Base-by-base conservation (phyloP, 2,797 vertebrate genomes). In the Novumbra hubbsi region DNA sequence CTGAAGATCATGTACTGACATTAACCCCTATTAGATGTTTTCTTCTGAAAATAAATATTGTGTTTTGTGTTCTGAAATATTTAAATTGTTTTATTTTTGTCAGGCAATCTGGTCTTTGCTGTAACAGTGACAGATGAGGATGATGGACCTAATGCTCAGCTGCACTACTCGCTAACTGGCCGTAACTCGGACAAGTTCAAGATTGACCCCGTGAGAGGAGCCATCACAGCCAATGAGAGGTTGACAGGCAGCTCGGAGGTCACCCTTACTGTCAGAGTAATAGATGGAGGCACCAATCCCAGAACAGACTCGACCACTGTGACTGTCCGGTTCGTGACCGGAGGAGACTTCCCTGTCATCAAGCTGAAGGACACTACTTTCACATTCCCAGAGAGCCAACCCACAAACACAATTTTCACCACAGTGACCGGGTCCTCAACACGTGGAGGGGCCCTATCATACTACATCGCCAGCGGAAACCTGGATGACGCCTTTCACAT, bases 71-170 rank as follows among this genome's bases (percentile, higher is more conserved):
- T 21, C 24, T 69, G 52, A 60, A 60, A n/a, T 60, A 8, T 60
- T 21, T 60, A 7, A 60, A 45, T 14, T n/a, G n/a, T 60, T 60
- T 9, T 90, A 17, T 71, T 60, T 0, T 0, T 86, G 87, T 48
- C 78, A 99, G 98, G 97, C 48, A 95, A 96, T 0, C 91, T 99
- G 19, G 96, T 99, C 73, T 99, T 99, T 88, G 97, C 98, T 0
- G 98, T 99, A 15, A 99, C 98, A 0, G 98, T 99, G 79, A 98
- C 96, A 0, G 98, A 99, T 34, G 96, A 96, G 1, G 98, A 99
- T 76, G 87, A 93, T 0, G 96, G 97, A 12, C 91, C 95, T 73
- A 99, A 99, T 0, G 94, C 96, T 0, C 94, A 98, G 83, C 95
- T 99, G 52, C 96, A 96, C 84, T 99, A 96, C 85, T 97, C 97